phyloP scores from a whole-genome alignment of 1,140 invertebrate species.

The Leptonema lineaticorne region DNA sequence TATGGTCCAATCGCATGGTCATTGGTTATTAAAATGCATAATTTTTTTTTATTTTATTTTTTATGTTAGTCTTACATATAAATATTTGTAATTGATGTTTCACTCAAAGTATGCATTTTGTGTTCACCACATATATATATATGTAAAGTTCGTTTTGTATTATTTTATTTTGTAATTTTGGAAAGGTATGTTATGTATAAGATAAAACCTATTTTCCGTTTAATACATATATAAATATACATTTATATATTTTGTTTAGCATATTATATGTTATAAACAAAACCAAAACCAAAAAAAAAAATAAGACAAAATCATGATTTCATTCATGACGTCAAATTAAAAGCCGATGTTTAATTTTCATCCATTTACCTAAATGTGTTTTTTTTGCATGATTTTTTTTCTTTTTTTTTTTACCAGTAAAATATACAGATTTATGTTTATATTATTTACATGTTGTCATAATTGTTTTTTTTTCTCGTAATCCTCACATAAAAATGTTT shows the following conservation, averaged over 20 bases:
- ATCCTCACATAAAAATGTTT: slow-evolving; percentile 21
- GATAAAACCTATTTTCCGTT: not conserved
- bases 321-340: slow-evolving; percentile 38
- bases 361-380: slow-evolving; percentile 40
- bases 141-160: slow-evolving; percentile 12
- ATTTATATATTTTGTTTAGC: no score
- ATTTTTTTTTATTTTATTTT: no score
- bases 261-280: slow-evolving; percentile 3
- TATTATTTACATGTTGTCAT: slow-evolving; percentile 36
- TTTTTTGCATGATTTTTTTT: slow-evolving; percentile 39
- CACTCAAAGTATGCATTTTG: slow-evolving; percentile 22
- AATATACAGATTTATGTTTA: no score
- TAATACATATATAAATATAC: slow-evolving; percentile 4
- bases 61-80: not conserved
- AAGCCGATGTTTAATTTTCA: slow-evolving; percentile 32
- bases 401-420: slow-evolving; percentile 25
- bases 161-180: no score
- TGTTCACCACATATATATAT: slow-evolving; percentile 24
- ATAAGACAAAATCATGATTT: slow-evolving; percentile 37
- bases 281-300: no score
- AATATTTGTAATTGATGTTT: slow-evolving; percentile 21
- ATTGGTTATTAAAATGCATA: slow-evolving; percentile 37
- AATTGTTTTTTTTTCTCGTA: slow-evolving; percentile 38
- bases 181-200: not conserved
- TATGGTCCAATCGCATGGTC: slow-evolving; percentile 32